A percentile compares a stretch with the other conserved stretches of the same genome.
Evolutionary conservation across 2,797 vertebrate genomes (phyloP).

Genomic region (Basileuterus tristriatus): DNA sequence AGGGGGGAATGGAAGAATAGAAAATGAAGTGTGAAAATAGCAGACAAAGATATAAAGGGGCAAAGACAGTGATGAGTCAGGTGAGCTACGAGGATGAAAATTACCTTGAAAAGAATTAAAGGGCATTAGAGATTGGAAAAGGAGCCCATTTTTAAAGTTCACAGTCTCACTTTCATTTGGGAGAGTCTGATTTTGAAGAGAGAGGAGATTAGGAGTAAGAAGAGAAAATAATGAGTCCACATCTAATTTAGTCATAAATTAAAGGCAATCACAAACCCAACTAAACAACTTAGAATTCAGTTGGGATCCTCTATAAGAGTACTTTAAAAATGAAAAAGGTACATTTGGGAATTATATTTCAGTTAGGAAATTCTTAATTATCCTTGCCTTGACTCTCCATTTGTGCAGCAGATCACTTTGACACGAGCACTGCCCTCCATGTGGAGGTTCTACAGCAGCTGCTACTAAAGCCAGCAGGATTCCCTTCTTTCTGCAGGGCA

Average conservation of each 20-base stretch:
- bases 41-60: background rate
- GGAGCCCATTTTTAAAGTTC: background rate
- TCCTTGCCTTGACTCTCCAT: background rate
- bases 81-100: background rate
- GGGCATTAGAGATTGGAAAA: background rate
- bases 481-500: background rate
- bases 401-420: background rate
- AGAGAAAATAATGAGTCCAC: background rate
- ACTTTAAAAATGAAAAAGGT: background rate
- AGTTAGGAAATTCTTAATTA: background rate
- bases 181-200: background rate
- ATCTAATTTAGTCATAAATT: background rate
- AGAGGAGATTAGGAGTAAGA: background rate
- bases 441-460: background rate
- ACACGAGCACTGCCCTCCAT: background rate
- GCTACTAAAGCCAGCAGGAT: background rate
- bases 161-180: background rate
- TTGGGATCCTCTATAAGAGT: background rate
- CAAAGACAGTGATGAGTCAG: background rate
- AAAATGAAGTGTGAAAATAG: constrained; percentile 31
- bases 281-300: background rate
- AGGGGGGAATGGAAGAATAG: background rate
- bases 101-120: constrained; percentile 8
- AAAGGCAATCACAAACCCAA: background rate
- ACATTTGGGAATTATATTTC: background rate